Evolutionary conservation across 2,797 vertebrate genomes (phyloP), one percentile per base, ranked within the genome.

Genomic region (Heterohyrax brucei): DNA sequence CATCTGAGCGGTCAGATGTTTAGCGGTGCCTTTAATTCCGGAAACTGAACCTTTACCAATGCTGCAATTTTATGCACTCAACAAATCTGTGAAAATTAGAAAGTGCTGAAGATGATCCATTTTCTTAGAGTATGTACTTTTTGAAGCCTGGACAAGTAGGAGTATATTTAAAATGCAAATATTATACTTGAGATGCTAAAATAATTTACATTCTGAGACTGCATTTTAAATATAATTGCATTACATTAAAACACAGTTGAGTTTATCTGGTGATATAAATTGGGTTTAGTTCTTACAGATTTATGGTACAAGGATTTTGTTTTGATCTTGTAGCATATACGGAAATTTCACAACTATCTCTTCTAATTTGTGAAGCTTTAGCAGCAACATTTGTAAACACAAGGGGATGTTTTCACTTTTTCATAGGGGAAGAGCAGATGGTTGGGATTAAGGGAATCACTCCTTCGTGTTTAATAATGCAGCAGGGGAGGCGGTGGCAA

Each of bases 381-480:
- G 89, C 53, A 92, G n/a, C 83, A 95, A 90, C 97, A 93, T 97
- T 97, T 97, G 66, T 77, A 98, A 98, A 98, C 97, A 98, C 97
- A 94, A 96, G 97, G 96, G 97, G 88, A 97, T 98, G 97, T 97
- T 97, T 98, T 97, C 95, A 75, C 93, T 96, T 62, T 96, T 91
- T 94, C 97, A 94, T 90, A 96, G 93, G 50, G 78, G 66, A 97
- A 97, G 96, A 89, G 33, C 96, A 97, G 94, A 96, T 56, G 89
- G 82, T 78, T 95, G 75, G 94, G 84, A 96, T 90, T 85, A 75
- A 95, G 44, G 68, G 97, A 97, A 91, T 95, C 97, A 33, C 89
- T 95, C 95, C 87, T 97, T 97, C 81, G 62, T 95, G 97, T 97
- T 97, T 97, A 98, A 81, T 97, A 97, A 97, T 96, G 79, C 97